phyloP scores from a whole-genome alignment of 2,888 invertebrate species.

The Leptinotarsa juncta region DNA sequence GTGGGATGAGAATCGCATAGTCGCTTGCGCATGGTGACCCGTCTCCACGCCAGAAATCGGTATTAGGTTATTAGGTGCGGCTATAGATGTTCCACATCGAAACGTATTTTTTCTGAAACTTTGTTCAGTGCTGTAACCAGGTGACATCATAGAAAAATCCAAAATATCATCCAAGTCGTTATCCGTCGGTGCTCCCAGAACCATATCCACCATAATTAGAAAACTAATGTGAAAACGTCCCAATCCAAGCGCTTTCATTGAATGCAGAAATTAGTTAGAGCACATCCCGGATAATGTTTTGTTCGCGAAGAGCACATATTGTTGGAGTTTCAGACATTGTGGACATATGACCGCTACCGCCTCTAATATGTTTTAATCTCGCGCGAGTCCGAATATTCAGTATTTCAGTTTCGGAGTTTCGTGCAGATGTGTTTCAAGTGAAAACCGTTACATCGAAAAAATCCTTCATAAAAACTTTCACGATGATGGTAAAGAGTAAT shows the following conservation, averaged over 20 bases:
- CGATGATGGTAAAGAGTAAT: too few species aligned
- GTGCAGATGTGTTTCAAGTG: neutral
- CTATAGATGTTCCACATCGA: too few species aligned
- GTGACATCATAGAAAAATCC: too few species aligned
- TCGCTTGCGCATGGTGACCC: too few species aligned
- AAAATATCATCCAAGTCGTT: neutral
- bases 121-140: too few species aligned
- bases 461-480: too few species aligned
- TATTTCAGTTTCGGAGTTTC: constrained; percentile 24
- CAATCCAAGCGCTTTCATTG: constrained; percentile 34
- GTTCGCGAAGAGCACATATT: constrained; percentile 32
- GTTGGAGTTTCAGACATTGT: constrained; percentile 36
- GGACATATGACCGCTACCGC: constrained; percentile 31
- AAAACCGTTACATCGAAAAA: neutral
- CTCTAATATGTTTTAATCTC: constrained; percentile 31
- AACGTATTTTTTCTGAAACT: too few species aligned
- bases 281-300: constrained; percentile 34
- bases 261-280: constrained; percentile 34
- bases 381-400: constrained; percentile 28
- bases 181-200: neutral
- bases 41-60: too few species aligned
- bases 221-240: constrained; percentile 10
- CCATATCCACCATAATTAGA: neutral
- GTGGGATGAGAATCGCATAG: too few species aligned
- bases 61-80: too few species aligned